A percentile compares a stretch with the other conserved stretches of the same genome.
These are phyloP conservation scores for Oophaga pumilio DNA, from an alignment of 2,113 vertebrate species.

Conservation along the genomic window DNA sequence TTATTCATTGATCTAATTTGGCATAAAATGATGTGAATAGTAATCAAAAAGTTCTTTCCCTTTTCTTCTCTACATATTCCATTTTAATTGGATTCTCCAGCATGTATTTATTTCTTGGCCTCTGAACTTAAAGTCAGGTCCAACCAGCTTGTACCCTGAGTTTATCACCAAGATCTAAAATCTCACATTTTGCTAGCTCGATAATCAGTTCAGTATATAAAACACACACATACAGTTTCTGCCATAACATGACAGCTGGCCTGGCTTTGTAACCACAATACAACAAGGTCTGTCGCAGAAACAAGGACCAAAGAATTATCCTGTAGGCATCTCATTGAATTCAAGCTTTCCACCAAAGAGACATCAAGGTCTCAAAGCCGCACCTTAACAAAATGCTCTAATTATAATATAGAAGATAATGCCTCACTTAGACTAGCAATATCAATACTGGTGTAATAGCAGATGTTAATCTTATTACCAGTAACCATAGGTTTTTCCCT, in stretches of 20 bases:
- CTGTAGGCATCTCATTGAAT: background rate
- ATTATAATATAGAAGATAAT: background rate
- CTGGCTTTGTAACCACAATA: conserved; percentile 2
- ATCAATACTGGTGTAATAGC: background rate
- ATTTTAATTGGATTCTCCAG: conserved; percentile 48
- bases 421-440: background rate
- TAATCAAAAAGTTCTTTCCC: conserved; percentile 38
- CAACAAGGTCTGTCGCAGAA: conserved; percentile 38
- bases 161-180: conserved; percentile 39
- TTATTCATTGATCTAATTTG: conserved; percentile 57
- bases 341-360: background rate
- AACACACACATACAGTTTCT: background rate
- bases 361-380: background rate
- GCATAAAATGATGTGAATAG: conserved; percentile 49
- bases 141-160: conserved; percentile 18
- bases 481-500: background rate
- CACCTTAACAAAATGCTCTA: background rate
- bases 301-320: conserved; percentile 16
- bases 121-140: conserved; percentile 50
- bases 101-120: conserved; percentile 49
- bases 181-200: conserved; percentile 31
- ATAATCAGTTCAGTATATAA: background rate
- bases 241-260: background rate
- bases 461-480: background rate
- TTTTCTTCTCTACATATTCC: conserved; percentile 29